These are phyloP conservation scores for Eubasilissa splendida DNA, from an alignment of 2,888 invertebrate species.

Conservation along the genomic window DNA sequence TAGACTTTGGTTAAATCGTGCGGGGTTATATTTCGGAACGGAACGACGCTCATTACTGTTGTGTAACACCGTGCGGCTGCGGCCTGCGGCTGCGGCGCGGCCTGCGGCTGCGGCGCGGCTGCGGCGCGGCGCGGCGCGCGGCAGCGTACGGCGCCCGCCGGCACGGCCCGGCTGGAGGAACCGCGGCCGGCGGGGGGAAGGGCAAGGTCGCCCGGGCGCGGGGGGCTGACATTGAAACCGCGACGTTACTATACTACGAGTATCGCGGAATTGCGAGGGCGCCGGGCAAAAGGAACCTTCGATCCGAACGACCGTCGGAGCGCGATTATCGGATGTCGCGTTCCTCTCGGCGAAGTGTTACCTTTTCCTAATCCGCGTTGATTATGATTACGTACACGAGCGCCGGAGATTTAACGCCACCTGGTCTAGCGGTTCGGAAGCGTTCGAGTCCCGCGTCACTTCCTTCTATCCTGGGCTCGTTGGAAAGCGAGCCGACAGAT, in stretches of 20 bases:
- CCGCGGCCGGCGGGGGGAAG: not conserved
- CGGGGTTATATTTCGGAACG: not conserved
- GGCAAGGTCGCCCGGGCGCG: conserved; percentile 39
- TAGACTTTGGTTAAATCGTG: not conserved
- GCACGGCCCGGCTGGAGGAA: not conserved
- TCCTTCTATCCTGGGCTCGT: no score
- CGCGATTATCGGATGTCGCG: not conserved
- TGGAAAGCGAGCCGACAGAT: no score
- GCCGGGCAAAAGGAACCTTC: not conserved
- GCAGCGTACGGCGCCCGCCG: not conserved
- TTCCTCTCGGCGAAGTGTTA: not conserved
- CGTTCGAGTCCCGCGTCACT: no score
- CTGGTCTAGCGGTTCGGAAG: no score
- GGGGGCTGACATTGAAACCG: conserved; percentile 57
- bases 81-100: not conserved
- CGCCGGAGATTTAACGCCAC: no score
- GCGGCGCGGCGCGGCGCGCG: not conserved
- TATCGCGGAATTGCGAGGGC: not conserved
- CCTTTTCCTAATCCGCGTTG: not conserved
- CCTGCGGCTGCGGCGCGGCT: not conserved
- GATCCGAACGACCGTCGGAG: not conserved
- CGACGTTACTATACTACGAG: not conserved
- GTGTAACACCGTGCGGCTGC: not conserved
- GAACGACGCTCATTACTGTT: no score
- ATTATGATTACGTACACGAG: no score